Evolutionary conservation across 1,140 invertebrate species (phyloP).

Genomic region (Sitophilus oryzae): DNA sequence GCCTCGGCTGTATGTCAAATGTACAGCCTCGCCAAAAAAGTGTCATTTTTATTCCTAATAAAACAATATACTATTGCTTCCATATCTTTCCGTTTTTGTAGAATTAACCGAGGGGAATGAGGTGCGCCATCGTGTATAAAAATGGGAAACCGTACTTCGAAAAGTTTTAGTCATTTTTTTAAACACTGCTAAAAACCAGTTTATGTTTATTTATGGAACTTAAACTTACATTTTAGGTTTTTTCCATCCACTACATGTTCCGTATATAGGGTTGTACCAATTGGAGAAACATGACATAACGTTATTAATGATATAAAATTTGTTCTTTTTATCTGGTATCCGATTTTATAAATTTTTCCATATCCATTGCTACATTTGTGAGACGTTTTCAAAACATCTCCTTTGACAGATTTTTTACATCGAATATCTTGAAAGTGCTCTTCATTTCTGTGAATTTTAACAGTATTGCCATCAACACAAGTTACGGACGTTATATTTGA

Average conservation of each 20-base stretch:
- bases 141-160: too few relatives aligned
- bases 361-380: slow-evolving; percentile 25
- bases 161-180: too few relatives aligned
- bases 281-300: slow-evolving; percentile 32
- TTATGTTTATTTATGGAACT: slow-evolving; percentile 4
- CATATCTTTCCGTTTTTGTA: too few relatives aligned
- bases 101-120: too few relatives aligned
- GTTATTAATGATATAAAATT: slow-evolving; percentile 34
- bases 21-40: too few relatives aligned
- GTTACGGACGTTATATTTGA: slow-evolving; percentile 28
- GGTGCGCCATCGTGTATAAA: too few relatives aligned
- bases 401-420: slow-evolving; percentile 32
- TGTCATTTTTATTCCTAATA: too few relatives aligned
- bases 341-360: slow-evolving; percentile 32
- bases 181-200: too few relatives aligned
- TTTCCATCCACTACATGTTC: slow-evolving; percentile 33
- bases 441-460: slow-evolving; percentile 22
- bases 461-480: slow-evolving; percentile 24
- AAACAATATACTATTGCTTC: too few relatives aligned
- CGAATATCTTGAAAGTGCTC: slow-evolving; percentile 25
- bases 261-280: slow-evolving; percentile 32
- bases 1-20: too few relatives aligned
- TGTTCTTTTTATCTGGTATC: slow-evolving; percentile 24
- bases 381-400: slow-evolving; percentile 23
- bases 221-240: slow-evolving; percentile 33